Conservation (phyloP, 2,113 vertebrate genomes). For the Phalacrocorax carbo region DNA sequence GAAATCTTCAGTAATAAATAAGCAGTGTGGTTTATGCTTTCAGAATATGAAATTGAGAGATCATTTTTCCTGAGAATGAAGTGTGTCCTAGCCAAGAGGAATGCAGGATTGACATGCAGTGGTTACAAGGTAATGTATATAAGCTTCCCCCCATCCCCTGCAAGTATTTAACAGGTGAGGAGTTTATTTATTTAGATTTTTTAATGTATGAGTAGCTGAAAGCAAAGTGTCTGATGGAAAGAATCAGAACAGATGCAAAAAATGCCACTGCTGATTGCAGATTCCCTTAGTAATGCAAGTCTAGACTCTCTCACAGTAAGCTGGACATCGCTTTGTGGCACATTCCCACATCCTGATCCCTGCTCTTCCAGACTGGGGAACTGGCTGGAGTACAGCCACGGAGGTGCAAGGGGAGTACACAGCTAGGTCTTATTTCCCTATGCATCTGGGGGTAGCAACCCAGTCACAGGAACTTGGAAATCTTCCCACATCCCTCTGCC, state of each 20-base stretch:
- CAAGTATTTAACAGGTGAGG: neutral
- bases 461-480: neutral
- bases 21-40: constrained; percentile 24
- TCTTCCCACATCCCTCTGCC: neutral
- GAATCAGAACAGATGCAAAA: neutral
- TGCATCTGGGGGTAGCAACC: neutral
- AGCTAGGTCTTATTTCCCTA: neutral
- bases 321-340: neutral
- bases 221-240: neutral
- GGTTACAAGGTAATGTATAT: constrained; percentile 87
- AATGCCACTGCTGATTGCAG: neutral
- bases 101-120: constrained; percentile 90
- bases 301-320: neutral
- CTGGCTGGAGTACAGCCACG: neutral
- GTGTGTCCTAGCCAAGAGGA: constrained; percentile 92
- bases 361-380: neutral
- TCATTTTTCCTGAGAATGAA: constrained; percentile 97
- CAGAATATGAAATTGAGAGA: constrained; percentile 91
- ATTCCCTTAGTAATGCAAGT: neutral
- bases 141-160: neutral
- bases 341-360: neutral
- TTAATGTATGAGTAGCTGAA: neutral
- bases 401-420: neutral
- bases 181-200: neutral
- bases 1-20: neutral